Base-by-base conservation (phyloP, 2,888 invertebrate species). In the Podabrus alpinus region DNA sequence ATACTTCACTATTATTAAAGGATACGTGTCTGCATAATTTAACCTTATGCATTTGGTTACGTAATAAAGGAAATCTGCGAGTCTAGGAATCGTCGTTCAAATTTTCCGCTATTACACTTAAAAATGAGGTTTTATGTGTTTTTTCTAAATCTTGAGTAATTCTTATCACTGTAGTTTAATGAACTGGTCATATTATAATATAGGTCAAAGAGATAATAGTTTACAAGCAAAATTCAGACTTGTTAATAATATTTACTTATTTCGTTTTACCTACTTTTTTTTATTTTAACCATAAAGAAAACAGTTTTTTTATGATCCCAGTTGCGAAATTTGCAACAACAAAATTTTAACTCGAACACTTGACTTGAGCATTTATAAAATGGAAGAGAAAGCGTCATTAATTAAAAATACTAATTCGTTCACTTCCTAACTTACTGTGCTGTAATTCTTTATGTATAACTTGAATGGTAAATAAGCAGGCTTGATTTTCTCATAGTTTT, bases 141-240 rank as follows among this genome's bases (percentile, higher is more conserved):
- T 75, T 72, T 75, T 74, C 72, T 78, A 77, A 81, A 79, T 81
- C 79, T 82, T 81, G 75, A 74, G 77, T 75, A 76, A 77, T 70
- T 79, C 80, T 82, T 83, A 83, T 83, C 83, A 79, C 77, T 78
- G 71, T 77, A 82, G 83, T 82, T 83, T 83, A 82, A 83, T 83
- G 83, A 83, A 83, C 83, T 80, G 79, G 69, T 68, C 69, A 80
- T 80, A 82, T 45, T 45, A 45, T 45, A 45, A 45, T 81, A 78
- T 82, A 76, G 82, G 82, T 82, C 82, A 82, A 78, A 79, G 73
- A 79, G 81, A 81, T 81, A 81, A 62, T 29, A 16, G 59, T 61
- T 71, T 45, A 45, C 45, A 45, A 45, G 45, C 45, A 45, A 45
- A 45, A 45, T 45, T 45, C 45, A 45, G 45, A 45, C 45, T 45